Conservation (phyloP, 2,888 invertebrate species). For the Hirtodrosophila confusa region DNA sequence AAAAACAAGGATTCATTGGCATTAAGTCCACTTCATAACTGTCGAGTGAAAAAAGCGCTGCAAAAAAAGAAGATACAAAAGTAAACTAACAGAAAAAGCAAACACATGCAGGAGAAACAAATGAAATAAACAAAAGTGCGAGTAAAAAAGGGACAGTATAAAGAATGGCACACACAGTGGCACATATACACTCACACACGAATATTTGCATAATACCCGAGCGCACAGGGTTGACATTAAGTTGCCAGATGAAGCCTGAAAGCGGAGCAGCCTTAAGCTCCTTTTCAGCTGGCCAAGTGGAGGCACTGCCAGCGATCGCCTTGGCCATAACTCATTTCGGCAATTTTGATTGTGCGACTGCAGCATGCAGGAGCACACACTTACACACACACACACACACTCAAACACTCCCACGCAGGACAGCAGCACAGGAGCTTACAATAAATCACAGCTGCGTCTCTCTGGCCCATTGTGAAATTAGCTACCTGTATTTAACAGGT, state of each 20-base stretch:
- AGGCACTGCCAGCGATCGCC: conserved; percentile 21
- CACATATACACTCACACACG: neutral
- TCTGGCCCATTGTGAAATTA: conserved; percentile 44
- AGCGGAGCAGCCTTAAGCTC: conserved; percentile 34
- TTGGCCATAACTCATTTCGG: conserved; percentile 50
- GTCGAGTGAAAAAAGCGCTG: conserved; percentile 28
- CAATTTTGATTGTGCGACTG: conserved; percentile 19
- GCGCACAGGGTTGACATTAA: conserved; percentile 49
- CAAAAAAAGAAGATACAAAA: conserved; percentile 19
- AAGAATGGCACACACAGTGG: conserved; percentile 6
- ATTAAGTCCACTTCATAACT: conserved; percentile 58
- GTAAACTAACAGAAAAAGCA: conserved; percentile 13
- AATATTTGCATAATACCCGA: conserved; percentile 56
- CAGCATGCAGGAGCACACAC: neutral
- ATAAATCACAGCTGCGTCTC: conserved; percentile 51
- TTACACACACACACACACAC: too few relatives aligned
- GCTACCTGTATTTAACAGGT: conserved; percentile 42
- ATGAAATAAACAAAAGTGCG: conserved; percentile 24
- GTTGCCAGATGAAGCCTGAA: conserved; percentile 44
- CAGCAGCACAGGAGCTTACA: conserved; percentile 19
- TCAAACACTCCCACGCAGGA: too few relatives aligned
- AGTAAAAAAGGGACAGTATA: conserved; percentile 6
- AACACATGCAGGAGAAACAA: conserved; percentile 19
- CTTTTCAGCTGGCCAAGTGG: conserved; percentile 21
- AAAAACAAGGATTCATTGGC: conserved; percentile 33